Evolutionary conservation across 1,140 invertebrate genomes (phyloP).

Genomic region (Euwallacea fornicatus): DNA sequence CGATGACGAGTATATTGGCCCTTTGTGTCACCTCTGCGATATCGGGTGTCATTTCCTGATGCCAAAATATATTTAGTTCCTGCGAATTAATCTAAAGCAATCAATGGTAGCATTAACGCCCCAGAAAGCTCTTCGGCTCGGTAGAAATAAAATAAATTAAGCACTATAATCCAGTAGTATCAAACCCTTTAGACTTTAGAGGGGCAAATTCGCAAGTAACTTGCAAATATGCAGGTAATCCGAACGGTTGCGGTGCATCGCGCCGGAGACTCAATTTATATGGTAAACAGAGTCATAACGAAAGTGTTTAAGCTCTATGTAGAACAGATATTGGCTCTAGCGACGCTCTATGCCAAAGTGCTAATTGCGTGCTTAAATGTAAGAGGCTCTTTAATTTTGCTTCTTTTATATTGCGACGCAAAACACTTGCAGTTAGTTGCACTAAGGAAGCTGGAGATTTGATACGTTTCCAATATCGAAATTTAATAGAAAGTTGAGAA

Average conservation of each 20-base stretch:
- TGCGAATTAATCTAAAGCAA: slow-evolving; percentile 6
- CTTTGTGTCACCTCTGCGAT: slow-evolving; percentile 5
- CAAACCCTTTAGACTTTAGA: neutral
- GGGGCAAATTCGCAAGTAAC: slow-evolving; percentile 13
- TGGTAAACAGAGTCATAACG: slow-evolving; percentile 35
- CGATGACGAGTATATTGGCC: slow-evolving; percentile 15
- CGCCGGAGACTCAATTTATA: slow-evolving; percentile 28
- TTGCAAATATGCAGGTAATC: slow-evolving; percentile 25
- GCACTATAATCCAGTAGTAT: slow-evolving; percentile 2
- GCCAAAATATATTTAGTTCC: neutral
- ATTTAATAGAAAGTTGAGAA: too few species aligned
- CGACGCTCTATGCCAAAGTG: slow-evolving; percentile 15
- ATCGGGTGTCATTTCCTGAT: slow-evolving; percentile 28
- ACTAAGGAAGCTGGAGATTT: too few species aligned
- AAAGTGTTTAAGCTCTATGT: slow-evolving; percentile 34
- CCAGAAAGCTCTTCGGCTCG: neutral
- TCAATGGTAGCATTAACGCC: neutral
- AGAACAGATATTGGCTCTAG: slow-evolving; percentile 26
- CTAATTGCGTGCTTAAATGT: slow-evolving; percentile 31
- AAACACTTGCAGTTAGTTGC: too few species aligned
- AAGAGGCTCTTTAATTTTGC: slow-evolving; percentile 8
- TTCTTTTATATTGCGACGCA: slow-evolving; percentile 5
- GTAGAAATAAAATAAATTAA: slow-evolving; percentile 11
- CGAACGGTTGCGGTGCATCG: slow-evolving; percentile 10
- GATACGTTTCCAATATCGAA: too few species aligned